These are phyloP conservation scores for Drosophila monieri DNA, from an alignment of 2,888 invertebrate genomes.

Conservation along the genomic window DNA sequence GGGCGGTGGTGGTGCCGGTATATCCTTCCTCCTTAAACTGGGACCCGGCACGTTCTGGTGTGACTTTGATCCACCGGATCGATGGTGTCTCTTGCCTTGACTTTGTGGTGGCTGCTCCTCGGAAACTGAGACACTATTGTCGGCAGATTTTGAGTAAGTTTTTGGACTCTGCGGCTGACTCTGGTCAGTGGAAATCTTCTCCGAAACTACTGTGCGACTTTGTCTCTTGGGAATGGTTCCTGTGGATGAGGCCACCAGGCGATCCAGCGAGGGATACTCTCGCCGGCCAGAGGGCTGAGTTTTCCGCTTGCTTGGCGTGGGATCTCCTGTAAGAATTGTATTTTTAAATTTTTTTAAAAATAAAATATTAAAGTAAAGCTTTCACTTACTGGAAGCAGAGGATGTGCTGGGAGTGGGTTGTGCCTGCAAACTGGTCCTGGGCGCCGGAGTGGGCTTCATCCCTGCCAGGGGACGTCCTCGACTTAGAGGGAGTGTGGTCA, in stretches of 20 bases:
- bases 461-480: slow-evolving; percentile 71
- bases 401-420: slow-evolving; percentile 17
- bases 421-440: slow-evolving; percentile 71
- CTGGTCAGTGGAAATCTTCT: slow-evolving; percentile 8
- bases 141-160: slow-evolving; percentile 54
- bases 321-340: slow-evolving; percentile 16
- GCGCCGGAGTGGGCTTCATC: slow-evolving; percentile 78
- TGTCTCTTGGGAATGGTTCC: slow-evolving; percentile 82
- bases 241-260: slow-evolving; percentile 77
- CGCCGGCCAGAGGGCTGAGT: slow-evolving; percentile 56
- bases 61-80: slow-evolving; percentile 50
- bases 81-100: slow-evolving; percentile 60
- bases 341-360: background rate
- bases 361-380: background rate
- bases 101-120: slow-evolving; percentile 6
- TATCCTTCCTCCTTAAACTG: slow-evolving; percentile 67
- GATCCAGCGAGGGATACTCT: slow-evolving; percentile 81
- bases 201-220: slow-evolving; percentile 21
- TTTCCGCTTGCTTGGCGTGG: slow-evolving; percentile 50
- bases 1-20: slow-evolving; percentile 79
- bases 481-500: slow-evolving; percentile 77
- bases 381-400: slow-evolving; percentile 19
- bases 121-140: slow-evolving; percentile 19
- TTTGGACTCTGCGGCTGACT: slow-evolving; percentile 34
- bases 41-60: slow-evolving; percentile 27